Percentiles rank a stretch among this genome's conserved stretches.
Conservation (phyloP, 30 jellyfish, hydroid and myxozoan species). For the Turritopsis dohrnii region DNA sequence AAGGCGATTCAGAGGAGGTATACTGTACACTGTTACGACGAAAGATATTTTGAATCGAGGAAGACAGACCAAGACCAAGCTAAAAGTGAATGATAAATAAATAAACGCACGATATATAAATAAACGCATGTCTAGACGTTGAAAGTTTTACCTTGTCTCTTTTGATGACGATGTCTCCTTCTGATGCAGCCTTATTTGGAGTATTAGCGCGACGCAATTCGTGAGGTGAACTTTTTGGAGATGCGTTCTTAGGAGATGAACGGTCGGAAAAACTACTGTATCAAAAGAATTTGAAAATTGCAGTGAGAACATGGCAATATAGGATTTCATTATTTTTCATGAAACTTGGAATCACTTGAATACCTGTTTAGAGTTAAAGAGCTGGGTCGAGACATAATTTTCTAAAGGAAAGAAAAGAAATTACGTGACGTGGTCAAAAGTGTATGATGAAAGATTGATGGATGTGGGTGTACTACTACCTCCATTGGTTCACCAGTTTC, state of each 20-base stretch:
- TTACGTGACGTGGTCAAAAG: neutral
- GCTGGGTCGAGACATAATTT: constrained; percentile 27
- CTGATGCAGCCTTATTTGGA: neutral
- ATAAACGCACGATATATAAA: neutral
- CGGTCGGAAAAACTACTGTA: neutral
- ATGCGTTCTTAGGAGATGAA: neutral
- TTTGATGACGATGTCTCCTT: constrained; percentile 11
- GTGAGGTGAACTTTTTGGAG: constrained; percentile 11
- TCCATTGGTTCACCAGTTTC: constrained; percentile 94
- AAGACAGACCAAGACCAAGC: neutral
- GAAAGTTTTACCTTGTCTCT: constrained; percentile 20
- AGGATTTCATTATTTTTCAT: neutral
- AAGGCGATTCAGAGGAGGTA: neutral
- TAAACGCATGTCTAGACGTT: neutral
- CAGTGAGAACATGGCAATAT: neutral
- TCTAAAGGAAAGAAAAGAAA: neutral
- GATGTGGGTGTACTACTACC: constrained; percentile 59
- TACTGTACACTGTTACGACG: constrained; percentile 28
- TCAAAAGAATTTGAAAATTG: neutral
- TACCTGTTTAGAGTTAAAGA: constrained; percentile 23
- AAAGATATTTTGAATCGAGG: constrained; percentile 33
- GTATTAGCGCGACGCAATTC: constrained; percentile 10
- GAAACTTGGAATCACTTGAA: neutral
- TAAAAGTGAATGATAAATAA: neutral
- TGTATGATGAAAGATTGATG: neutral